These are phyloP conservation scores for Lacanobia oleracea DNA, from an alignment of 2,888 invertebrate species.

Conservation along the genomic window DNA sequence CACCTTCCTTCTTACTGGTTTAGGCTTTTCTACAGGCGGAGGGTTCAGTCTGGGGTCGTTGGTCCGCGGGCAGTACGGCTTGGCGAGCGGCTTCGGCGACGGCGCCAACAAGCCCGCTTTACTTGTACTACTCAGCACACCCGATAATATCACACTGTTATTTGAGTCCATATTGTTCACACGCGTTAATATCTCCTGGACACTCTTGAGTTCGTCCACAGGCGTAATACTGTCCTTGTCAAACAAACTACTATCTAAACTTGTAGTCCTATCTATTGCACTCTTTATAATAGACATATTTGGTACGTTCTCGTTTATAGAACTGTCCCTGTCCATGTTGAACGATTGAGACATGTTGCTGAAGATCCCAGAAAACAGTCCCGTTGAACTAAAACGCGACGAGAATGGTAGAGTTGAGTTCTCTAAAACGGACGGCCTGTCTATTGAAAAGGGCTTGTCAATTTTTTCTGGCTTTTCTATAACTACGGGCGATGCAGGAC, in stretches of 20 bases:
- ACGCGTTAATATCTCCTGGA: constrained; percentile 87
- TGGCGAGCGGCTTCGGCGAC: constrained; percentile 69
- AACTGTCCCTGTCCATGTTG: constrained; percentile 76
- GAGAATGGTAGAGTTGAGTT: constrained; percentile 79
- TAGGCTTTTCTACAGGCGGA: constrained; percentile 86
- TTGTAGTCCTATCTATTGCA: constrained; percentile 89
- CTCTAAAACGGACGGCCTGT: constrained; percentile 79
- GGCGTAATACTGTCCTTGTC: constrained; percentile 83
- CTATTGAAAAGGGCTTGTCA: constrained; percentile 69
- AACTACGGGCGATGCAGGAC: constrained; percentile 64
- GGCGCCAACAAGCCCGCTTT: constrained; percentile 69
- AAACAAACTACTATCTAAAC: constrained; percentile 85
- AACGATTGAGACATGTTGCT: constrained; percentile 83
- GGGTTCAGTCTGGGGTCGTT: constrained; percentile 87
- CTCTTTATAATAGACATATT: constrained; percentile 88
- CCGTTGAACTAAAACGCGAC: constrained; percentile 83
- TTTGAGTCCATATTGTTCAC: constrained; percentile 90
- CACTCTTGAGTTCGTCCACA: constrained; percentile 86
- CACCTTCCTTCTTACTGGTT: constrained; percentile 89
- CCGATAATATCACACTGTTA: constrained; percentile 88
- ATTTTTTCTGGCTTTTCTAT: constrained; percentile 65
- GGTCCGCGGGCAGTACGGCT: constrained; percentile 74
- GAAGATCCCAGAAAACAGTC: constrained; percentile 87
- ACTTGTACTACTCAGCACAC: constrained; percentile 82
- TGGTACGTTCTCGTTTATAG: constrained; percentile 84